These are phyloP conservation scores for Crocuta crocuta DNA, from an alignment of 2,113 vertebrate genomes.

Conservation along the genomic window DNA sequence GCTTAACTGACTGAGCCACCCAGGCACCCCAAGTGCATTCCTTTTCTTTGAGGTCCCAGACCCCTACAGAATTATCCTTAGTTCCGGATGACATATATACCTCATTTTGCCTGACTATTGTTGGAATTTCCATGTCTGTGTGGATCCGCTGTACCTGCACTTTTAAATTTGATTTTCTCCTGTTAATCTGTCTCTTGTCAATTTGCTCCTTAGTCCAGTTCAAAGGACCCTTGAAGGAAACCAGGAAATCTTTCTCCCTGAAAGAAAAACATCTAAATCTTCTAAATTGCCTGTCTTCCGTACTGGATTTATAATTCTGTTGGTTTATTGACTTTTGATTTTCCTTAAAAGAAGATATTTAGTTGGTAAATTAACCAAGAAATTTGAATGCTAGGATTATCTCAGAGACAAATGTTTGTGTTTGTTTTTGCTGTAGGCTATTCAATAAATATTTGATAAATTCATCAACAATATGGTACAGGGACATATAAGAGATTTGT, in stretches of 20 bases:
- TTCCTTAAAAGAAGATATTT: neutral
- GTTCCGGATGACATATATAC: neutral
- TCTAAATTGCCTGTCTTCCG: neutral
- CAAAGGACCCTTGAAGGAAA: neutral
- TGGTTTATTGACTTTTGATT: neutral
- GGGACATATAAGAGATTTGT: neutral
- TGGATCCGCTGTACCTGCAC: neutral
- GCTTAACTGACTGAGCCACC: no score
- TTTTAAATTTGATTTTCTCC: neutral
- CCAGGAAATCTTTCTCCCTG: neutral
- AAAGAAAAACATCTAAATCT: neutral
- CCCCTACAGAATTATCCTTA: neutral
- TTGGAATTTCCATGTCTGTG: neutral
- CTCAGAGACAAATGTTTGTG: neutral
- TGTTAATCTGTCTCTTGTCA: neutral
- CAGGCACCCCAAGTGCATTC: neutral
- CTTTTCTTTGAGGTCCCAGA: neutral
- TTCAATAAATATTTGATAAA: neutral
- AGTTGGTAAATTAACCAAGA: neutral
- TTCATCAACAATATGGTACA: neutral
- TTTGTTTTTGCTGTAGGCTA: neutral
- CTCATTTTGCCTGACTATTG: neutral
- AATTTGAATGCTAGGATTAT: neutral
- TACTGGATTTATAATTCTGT: neutral
- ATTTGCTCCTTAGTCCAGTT: neutral